Evolutionary conservation across 2,888 invertebrate species (phyloP), one percentile per base, ranked within the genome.

Genomic region (Caenorhabditis sp.): DNA sequence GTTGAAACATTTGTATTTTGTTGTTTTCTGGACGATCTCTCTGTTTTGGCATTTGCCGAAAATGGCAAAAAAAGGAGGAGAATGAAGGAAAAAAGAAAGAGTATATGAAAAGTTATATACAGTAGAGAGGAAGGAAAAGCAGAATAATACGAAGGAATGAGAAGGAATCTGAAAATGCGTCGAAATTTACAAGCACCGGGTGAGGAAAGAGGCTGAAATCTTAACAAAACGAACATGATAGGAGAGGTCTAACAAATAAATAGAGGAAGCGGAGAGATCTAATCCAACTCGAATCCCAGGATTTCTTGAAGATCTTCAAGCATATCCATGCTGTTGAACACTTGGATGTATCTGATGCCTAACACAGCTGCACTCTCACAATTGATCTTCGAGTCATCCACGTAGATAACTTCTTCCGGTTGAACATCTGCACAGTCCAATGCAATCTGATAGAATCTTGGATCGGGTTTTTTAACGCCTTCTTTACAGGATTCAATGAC

Each of bases 321-420:
- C 84, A 84, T 84, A 69, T 84, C 84, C 80, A 84, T 81, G 47
- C 80, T 84, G 41, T 84, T 84, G 49, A 80, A 80, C n/a, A 81
- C 84, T 47, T 80, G 84, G 24, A 84, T 84, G 26, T 64, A 76
- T 49, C 77, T 35, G 56, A 84, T 84, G n/a, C 84, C 84, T 7
- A 84, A 38, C n/a, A 66, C 59, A 19, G 66, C 73, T 31, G 84
- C 84, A 63, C 75, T 81, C 22, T 81, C 74, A 47, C 84, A 84
- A 61, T 84, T 84, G n/a, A 74, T 58, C 44, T 84, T 84, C n/a
- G 84, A 80, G 49, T 84, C 84, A 66, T 84, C 84, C 16, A 84
- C 56, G 38, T 81, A 84, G 38, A 84, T 84, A 5, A 77, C 81
- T 58, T 84, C 84, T 24, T 81, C 81, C 8, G 84, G 77, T 24